Percentiles rank a stretch among this genome's conserved stretches.
phyloP scores from a whole-genome alignment of 2,888 invertebrate genomes.

The Aporophyla nigra region DNA sequence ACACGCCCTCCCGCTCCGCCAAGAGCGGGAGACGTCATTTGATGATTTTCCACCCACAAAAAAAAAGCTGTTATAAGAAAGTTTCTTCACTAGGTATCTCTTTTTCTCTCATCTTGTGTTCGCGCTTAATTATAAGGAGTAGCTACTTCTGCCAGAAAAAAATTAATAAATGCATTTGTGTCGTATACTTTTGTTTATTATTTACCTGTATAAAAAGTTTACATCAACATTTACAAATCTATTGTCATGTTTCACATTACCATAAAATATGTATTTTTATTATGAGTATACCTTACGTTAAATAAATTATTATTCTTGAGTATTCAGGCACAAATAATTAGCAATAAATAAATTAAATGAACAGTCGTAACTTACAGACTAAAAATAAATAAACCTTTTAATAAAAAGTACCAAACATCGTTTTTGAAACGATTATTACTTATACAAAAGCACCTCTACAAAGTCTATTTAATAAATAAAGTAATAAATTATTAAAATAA shows the following conservation, averaged over 20 bases:
- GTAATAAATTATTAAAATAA: conserved; percentile 22
- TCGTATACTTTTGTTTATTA: conserved; percentile 42
- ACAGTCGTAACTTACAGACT: conserved; percentile 61
- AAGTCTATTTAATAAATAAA: conserved; percentile 34
- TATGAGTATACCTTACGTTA: conserved; percentile 10
- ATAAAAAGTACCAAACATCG: conserved; percentile 81
- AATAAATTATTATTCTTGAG: conserved; percentile 66
- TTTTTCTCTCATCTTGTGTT: background rate
- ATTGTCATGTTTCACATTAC: conserved; percentile 40
- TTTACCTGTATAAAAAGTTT: conserved; percentile 40
- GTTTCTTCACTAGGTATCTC: background rate
- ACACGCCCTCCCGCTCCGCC: too few relatives aligned
- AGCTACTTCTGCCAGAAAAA: background rate
- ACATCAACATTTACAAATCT: conserved; percentile 35
- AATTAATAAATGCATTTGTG: background rate
- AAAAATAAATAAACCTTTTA: conserved; percentile 79
- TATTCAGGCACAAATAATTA: conserved; percentile 76
- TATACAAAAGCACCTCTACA: conserved; percentile 36
- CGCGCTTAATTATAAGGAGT: background rate
- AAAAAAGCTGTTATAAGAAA: background rate
- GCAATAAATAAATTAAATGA: conserved; percentile 48
- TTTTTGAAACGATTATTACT: conserved; percentile 69
- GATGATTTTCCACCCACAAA: too few relatives aligned
- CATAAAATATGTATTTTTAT: conserved; percentile 50
- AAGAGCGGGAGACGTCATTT: too few relatives aligned